Percentiles rank a stretch among this genome's conserved stretches.
These are phyloP conservation scores for Pristionchus mayeri DNA, from an alignment of 2,888 invertebrate species.

Conservation along the genomic window DNA sequence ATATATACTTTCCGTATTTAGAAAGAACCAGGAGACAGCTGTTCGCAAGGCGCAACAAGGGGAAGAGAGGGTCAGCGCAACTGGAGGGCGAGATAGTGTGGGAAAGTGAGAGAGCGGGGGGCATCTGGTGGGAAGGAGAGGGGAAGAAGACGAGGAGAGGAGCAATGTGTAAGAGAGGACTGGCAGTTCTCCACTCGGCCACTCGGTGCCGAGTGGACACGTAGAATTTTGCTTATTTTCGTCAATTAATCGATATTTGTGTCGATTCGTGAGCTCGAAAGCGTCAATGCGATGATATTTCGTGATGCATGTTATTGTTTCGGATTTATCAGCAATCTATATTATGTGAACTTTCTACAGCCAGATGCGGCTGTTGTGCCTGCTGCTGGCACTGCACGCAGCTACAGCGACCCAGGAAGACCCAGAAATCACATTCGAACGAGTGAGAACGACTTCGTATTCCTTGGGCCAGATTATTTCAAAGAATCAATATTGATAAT, in stretches of 20 bases:
- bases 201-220: constrained; percentile 39
- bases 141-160: not conserved
- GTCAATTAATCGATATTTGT: too few relatives aligned
- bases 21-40: not conserved
- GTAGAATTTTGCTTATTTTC: too few relatives aligned
- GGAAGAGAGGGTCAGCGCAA: not conserved
- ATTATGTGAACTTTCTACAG: not conserved
- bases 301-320: not conserved
- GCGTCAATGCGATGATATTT: too few relatives aligned
- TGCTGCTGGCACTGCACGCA: not conserved
- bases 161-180: constrained; percentile 3
- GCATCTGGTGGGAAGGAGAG: constrained; percentile 26
- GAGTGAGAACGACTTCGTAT: too few relatives aligned
- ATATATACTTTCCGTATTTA: too few relatives aligned
- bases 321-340: not conserved
- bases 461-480: too few relatives aligned
- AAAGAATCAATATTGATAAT: not conserved
- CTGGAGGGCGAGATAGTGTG: not conserved
- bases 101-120: not conserved
- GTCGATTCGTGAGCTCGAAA: too few relatives aligned
- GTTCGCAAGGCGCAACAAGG: not conserved
- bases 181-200: not conserved
- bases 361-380: not conserved
- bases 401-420: constrained; percentile 24
- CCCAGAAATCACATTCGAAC: constrained; percentile 29